phyloP scores from a whole-genome alignment of 1,140 invertebrate genomes.

The Druon quercuslanigerum region DNA sequence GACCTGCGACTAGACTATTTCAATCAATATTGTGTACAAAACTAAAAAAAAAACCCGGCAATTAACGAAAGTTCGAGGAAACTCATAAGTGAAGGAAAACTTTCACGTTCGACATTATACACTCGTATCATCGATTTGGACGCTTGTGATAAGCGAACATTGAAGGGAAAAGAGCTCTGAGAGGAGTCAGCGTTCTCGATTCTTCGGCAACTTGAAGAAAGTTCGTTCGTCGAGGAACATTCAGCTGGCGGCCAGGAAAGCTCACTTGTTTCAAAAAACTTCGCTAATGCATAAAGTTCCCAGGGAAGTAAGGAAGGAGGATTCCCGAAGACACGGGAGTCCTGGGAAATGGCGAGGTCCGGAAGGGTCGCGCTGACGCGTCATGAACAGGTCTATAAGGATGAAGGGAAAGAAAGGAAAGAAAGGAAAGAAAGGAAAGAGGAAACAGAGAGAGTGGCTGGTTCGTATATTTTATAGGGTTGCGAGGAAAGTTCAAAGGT shows the following conservation, averaged over 20 bases:
- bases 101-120: conserved; percentile 27
- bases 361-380: not conserved
- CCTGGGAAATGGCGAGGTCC: conserved; percentile 10
- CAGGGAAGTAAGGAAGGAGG: not conserved
- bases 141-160: conserved; percentile 18
- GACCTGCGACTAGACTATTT: no score
- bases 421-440: not conserved
- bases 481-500: no score
- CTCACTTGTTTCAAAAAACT: conserved; percentile 22
- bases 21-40: no score
- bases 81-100: not conserved
- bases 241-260: not conserved
- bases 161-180: not conserved
- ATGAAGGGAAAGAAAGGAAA: not conserved
- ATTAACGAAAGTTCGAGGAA: not conserved
- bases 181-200: conserved; percentile 29
- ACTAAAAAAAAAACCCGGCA: no score
- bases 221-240: conserved; percentile 29
- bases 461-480: not conserved
- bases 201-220: conserved; percentile 8
- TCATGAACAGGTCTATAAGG: not conserved
- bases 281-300: conserved; percentile 33
- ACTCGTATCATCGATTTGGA: conserved; percentile 30
- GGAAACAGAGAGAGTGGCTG: not conserved
- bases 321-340: conserved; percentile 19